Base-by-base conservation (phyloP, 1,140 invertebrate genomes). In the Pomacea maculata region DNA sequence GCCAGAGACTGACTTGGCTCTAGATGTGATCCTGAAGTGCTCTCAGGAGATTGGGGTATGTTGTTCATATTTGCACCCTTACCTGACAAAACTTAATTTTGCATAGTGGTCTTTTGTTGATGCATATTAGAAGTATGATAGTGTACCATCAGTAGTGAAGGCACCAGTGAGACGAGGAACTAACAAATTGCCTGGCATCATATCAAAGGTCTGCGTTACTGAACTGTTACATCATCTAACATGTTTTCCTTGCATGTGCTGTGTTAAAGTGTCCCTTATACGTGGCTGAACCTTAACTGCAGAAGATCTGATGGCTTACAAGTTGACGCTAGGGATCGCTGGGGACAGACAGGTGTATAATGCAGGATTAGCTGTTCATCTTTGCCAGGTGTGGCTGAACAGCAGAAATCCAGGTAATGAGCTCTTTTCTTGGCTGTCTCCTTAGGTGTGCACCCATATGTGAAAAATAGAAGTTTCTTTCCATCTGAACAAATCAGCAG, bases 331-430 rank as follows among this genome's bases (percentile, higher is more conserved):
- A 15, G 92, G 92, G 5, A 89, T 93, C 76, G 85, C 92, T 77
- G 92, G 94, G 45, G 88, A 91, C 29, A 93, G 95, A 14, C 95
- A 96, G 86, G 88, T 90, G 73, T 75, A 82, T 4, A 99, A 99
- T 91, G 96, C 95, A 5, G 95, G 95, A 0, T 88, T 99, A 68
- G 96, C 97, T 21, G 92, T 98, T 34, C 94, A 97, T 87, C 87
- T 98, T 61, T 92, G 94, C 61, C 92, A 94, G 79, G 92, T 93
- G 29, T 98, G 95, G 95, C 79, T 80, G 17, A 91, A 96, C 79
- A 90, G 90, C 63, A 83, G 64, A 55, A 57, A 61, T n/a, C 52
- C 52, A 14, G 74, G 45, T 55, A 75, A 75, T 54, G 17, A 55
- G n/a, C 52, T 21, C 10, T 15, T n/a, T 75, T 9, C 21, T n/a